Evolutionary conservation across 2,797 vertebrate species (phyloP).

Genomic region (Phyllotis vaccarum): DNA sequence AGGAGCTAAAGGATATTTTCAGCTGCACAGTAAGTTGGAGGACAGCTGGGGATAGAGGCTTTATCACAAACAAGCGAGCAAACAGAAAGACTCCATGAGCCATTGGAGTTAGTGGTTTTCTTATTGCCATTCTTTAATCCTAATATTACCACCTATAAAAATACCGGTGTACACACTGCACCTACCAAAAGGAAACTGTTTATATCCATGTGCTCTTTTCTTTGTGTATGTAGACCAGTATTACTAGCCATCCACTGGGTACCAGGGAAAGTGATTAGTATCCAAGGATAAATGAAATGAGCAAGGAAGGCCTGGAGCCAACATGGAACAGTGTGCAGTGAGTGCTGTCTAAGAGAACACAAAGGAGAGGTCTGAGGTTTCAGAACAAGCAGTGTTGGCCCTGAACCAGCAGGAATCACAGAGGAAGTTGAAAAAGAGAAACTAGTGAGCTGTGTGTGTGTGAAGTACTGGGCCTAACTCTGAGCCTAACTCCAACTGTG

Average conservation of each 20-base stretch:
- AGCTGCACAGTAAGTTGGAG: neutral
- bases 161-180: neutral
- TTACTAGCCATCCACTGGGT: neutral
- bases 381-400: neutral
- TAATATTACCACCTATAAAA: conserved; percentile 14
- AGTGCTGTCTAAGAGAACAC: neutral
- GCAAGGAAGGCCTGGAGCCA: neutral
- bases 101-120: conserved; percentile 54
- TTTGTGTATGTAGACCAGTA: neutral
- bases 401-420: neutral
- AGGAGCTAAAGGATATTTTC: neutral
- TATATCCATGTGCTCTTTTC: neutral
- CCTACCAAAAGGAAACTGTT: conserved; percentile 12
- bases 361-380: conserved; percentile 34
- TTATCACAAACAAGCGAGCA: neutral
- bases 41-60: neutral
- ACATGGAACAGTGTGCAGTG: neutral
- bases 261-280: conserved; percentile 39
- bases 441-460: too few species aligned
- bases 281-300: conserved; percentile 39
- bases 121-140: conserved; percentile 18
- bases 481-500: neutral
- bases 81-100: neutral
- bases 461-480: too few species aligned
- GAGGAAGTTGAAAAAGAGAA: neutral